These are phyloP conservation scores for Dynastes maya DNA, from an alignment of 2,888 invertebrate species.

Conservation along the genomic window DNA sequence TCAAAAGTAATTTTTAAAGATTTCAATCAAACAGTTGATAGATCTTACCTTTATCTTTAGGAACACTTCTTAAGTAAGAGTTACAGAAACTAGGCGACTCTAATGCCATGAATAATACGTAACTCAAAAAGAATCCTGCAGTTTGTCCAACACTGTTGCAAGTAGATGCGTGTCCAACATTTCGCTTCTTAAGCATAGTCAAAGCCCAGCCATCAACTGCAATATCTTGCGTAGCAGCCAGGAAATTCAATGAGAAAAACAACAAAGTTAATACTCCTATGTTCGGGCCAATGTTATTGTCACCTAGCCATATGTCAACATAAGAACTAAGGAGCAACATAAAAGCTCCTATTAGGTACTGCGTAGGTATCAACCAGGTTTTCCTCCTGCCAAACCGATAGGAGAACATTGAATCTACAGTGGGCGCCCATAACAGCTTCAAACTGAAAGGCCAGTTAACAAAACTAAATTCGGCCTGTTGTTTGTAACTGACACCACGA, in stretches of 20 bases:
- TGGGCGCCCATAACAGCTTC: constrained; percentile 98
- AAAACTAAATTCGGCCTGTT: constrained; percentile 96
- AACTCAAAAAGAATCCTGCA: constrained; percentile 96
- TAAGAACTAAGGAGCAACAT: constrained; percentile 90
- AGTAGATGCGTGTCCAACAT: constrained; percentile 98
- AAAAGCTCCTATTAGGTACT: constrained; percentile 91
- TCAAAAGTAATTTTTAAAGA: not conserved
- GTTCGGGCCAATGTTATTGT: constrained; percentile 76
- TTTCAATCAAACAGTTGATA: not conserved
- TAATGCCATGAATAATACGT: constrained; percentile 95
- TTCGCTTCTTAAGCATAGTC: constrained; percentile 96
- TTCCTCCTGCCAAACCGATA: constrained; percentile 92
- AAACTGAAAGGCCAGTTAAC: constrained; percentile 94
- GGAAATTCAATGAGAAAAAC: constrained; percentile 94
- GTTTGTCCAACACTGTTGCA: constrained; percentile 99
- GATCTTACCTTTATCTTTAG: constrained; percentile 77
- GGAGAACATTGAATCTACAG: constrained; percentile 94
- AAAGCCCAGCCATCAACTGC: constrained; percentile 99
- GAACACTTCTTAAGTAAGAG: constrained; percentile 84
- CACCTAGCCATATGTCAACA: constrained; percentile 85
- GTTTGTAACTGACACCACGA: constrained; percentile 92
- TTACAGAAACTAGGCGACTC: constrained; percentile 98
- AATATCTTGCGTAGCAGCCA: constrained; percentile 99
- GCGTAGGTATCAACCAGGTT: constrained; percentile 95
- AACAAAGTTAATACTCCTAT: constrained; percentile 85